Conservation (phyloP, 2,888 invertebrate species). For the Oithona nana region DNA sequence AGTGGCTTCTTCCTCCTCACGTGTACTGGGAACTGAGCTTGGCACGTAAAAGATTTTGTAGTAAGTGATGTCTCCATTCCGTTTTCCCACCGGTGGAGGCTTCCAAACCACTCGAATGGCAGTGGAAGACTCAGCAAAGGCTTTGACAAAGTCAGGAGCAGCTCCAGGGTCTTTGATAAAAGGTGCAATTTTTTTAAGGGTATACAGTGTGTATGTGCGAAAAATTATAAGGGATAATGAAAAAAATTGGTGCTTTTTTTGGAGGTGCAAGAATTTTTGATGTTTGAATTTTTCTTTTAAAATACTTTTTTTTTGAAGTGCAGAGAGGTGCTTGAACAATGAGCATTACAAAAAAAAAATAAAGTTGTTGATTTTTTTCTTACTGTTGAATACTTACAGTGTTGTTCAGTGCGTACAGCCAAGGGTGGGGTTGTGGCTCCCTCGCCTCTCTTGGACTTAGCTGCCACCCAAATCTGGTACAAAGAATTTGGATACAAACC, state of each 20-base stretch:
- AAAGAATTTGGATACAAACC: slow-evolving; percentile 85
- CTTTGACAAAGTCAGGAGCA: slow-evolving; percentile 82
- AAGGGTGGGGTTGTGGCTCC: slow-evolving; percentile 87
- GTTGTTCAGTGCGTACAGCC: slow-evolving; percentile 85
- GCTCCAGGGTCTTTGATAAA: slow-evolving; percentile 77
- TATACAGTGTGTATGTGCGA: too few relatives aligned
- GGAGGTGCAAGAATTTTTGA: too few relatives aligned
- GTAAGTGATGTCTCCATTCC: slow-evolving; percentile 80
- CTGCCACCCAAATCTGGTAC: slow-evolving; percentile 92
- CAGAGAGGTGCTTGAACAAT: too few relatives aligned
- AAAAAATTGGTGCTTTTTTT: too few relatives aligned
- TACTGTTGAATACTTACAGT: slow-evolving; percentile 86
- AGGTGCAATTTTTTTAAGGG: too few relatives aligned
- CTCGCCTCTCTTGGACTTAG: slow-evolving; percentile 75
- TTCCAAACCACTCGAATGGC: slow-evolving; percentile 76
- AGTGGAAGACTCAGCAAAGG: slow-evolving; percentile 67
- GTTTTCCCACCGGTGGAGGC: slow-evolving; percentile 71
- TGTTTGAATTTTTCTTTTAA: too few relatives aligned
- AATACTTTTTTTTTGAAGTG: too few relatives aligned
- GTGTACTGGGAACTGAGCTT: slow-evolving; percentile 38
- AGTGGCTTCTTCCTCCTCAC: slow-evolving; percentile 60
- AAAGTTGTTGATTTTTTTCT: too few relatives aligned
- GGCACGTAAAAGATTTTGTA: slow-evolving; percentile 83
- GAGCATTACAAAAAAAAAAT: too few relatives aligned
- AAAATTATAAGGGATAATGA: too few relatives aligned